These are phyloP conservation scores for Heliconius himera DNA, from an alignment of 1,140 invertebrate species.

Conservation along the genomic window DNA sequence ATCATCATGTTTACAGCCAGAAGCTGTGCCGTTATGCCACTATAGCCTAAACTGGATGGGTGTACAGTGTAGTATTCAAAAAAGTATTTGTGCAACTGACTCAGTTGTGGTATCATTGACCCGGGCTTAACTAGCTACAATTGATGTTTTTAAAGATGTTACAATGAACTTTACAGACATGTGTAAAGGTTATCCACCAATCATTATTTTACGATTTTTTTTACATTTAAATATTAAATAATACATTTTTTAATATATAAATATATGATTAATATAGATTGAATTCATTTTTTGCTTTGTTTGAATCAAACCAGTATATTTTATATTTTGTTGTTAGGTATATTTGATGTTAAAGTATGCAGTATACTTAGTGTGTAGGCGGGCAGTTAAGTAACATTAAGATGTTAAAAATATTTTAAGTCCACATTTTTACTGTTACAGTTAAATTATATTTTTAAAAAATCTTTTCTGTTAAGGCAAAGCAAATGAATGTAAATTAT, in stretches of 20 bases:
- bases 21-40: too few species aligned
- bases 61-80: neutral
- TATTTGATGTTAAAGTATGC: neutral
- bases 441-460: neutral
- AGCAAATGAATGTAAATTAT: too few species aligned
- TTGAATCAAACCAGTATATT: neutral
- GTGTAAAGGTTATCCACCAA: neutral
- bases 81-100: slow-evolving; percentile 1
- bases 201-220: neutral
- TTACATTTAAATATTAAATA: neutral
- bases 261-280: too few species aligned
- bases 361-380: neutral
- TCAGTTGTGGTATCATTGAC: slow-evolving; percentile 23
- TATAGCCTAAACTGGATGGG: too few species aligned
- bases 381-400: neutral
- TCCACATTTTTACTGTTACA: neutral
- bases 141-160: slow-evolving; percentile 13
- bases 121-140: slow-evolving; percentile 22
- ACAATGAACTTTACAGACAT: slow-evolving; percentile 21
- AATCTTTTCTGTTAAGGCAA: too few species aligned
- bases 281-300: too few species aligned
- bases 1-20: too few species aligned
- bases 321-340: neutral
- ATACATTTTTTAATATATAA: too few species aligned
- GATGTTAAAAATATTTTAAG: neutral